phyloP scores from a whole-genome alignment of 35 echinoderm and acorn worm species.

The Chiridota heheva region DNA sequence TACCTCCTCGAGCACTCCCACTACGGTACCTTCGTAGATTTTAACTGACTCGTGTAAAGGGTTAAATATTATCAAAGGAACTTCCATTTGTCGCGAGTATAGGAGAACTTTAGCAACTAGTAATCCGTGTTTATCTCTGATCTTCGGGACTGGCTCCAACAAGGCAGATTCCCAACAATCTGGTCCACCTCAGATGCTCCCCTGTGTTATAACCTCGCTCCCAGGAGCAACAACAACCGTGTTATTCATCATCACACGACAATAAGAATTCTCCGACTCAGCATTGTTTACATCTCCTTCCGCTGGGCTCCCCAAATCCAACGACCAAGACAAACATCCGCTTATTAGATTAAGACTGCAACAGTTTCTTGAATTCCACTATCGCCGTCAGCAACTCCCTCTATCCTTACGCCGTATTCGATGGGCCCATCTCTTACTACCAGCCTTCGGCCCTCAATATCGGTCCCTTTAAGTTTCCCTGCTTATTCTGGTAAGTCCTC shows the following conservation, averaged over 20 bases:
- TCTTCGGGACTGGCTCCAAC: too few species aligned
- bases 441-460: neutral
- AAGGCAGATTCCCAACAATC: neutral
- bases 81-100: too few species aligned
- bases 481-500: neutral
- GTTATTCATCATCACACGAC: slow-evolving; percentile 5
- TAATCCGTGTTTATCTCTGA: slow-evolving; percentile 12
- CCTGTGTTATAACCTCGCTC: neutral
- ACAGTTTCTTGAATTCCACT: neutral
- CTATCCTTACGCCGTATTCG: neutral
- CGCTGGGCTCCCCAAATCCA: neutral
- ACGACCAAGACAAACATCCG: slow-evolving; percentile 11
- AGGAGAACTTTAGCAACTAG: slow-evolving; percentile 13
- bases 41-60: neutral
- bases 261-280: slow-evolving; percentile 15
- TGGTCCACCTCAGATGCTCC: neutral
- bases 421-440: neutral
- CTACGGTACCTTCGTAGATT: slow-evolving; percentile 2
- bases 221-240: slow-evolving; percentile 12
- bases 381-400: neutral
- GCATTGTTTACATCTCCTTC: neutral
- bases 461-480: slow-evolving; percentile 17
- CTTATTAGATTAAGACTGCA: neutral
- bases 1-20: too few species aligned
- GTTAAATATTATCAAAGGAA: slow-evolving; percentile 1